A percentile compares a stretch with the other conserved stretches of the same genome.
Conservation (phyloP, 2,888 invertebrate genomes). For the Andrena hattorfiana region DNA sequence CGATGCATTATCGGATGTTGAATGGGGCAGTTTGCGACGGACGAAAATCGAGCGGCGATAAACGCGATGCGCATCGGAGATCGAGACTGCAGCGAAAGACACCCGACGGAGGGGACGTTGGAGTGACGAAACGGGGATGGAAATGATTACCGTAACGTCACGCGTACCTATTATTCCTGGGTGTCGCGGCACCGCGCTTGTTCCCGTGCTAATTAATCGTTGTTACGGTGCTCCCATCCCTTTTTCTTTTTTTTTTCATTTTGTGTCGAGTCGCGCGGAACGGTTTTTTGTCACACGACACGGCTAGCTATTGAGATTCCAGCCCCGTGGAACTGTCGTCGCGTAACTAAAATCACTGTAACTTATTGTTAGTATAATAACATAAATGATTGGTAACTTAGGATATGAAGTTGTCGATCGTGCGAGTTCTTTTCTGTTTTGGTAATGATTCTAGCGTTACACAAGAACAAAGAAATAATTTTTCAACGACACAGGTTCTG, state of each 20-base stretch:
- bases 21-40: constrained; percentile 42
- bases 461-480: background rate
- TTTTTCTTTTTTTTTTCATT: background rate
- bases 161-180: constrained; percentile 36
- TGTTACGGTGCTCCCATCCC: constrained; percentile 21
- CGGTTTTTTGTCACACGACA: background rate
- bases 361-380: background rate
- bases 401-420: constrained; percentile 4
- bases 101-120: constrained; percentile 65
- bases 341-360: background rate
- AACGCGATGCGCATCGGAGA: constrained; percentile 57
- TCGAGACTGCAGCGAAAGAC: constrained; percentile 40
- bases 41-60: constrained; percentile 56
- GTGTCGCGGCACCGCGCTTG: constrained; percentile 20
- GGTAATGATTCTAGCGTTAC: background rate
- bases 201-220: constrained; percentile 47
- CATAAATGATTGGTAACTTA: constrained; percentile 6
- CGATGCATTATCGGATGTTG: constrained; percentile 43
- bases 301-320: constrained; percentile 15
- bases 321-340: background rate
- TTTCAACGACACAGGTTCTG: no score
- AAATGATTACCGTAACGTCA: constrained; percentile 56
- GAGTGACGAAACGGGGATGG: constrained; percentile 48
- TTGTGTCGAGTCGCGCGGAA: background rate
- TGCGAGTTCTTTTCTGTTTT: constrained; percentile 12